Base-by-base conservation (phyloP, 2,888 invertebrate genomes). In the Orchesella flavescens region DNA sequence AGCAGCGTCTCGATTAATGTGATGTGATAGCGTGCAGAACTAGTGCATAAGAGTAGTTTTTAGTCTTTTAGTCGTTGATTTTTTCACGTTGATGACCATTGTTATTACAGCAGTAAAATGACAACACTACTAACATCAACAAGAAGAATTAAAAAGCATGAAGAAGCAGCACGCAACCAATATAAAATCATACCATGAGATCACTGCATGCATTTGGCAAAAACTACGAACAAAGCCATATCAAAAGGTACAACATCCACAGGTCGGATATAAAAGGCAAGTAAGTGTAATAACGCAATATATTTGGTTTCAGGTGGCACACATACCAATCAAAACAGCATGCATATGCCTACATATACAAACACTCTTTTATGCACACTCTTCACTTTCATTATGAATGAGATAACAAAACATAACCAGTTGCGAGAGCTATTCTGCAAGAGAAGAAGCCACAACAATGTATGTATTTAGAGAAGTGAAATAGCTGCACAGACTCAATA, bases 181-280 rank as follows among this genome's bases (percentile, higher is more conserved):
- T 12, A 19, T 43, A 66, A 10, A 57, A 68, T 77, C 5, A 34
- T 43, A 63, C 10, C 80, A 80, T 80, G 80, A 72, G 80, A 80
- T 66, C 46, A 65, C 43, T 73, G 73, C 80, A 65, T 80, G 80
- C 65, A 23, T 78, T 43, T 10, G 19, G 57, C 19, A 19, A 13
- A 78, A 69, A 69, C 61, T 57, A 78, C 10, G 10, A 77, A 77
- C 78, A 78, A 78, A 34, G 34, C 34, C n/a, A 34, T 7, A 34
- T 34, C 2, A 34, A 34, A 34, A 78, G 69, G 69, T 59, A 72
- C 34, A 46, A n/a, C 68, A 68, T 68, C 17, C 34, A 15, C 34
- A 63, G n/a, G 57, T n/a, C 57, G 19, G 57, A 19, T 19, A 17
- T 57, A 57, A 57, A 13, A 17, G 17, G 17, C 5, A 34, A 7